Evolutionary conservation across 2,888 invertebrate genomes (phyloP).

Genomic region (Melitaea athalia): DNA sequence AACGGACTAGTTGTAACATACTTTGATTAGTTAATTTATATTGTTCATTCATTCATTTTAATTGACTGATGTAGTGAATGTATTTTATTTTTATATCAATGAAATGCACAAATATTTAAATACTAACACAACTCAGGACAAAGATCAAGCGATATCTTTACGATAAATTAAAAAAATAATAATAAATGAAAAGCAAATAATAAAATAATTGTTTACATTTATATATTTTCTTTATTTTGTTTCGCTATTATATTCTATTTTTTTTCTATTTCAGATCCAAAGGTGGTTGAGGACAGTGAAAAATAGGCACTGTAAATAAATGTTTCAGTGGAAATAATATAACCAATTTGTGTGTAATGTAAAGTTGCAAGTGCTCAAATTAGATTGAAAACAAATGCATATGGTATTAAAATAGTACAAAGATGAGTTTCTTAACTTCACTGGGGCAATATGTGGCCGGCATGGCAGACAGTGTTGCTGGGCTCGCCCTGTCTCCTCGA

Average conservation of each 20-base stretch:
- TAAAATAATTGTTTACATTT: neutral
- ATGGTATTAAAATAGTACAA: slow-evolving; percentile 45
- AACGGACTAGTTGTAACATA: too few species aligned
- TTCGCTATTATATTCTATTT: neutral
- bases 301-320: neutral
- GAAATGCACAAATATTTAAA: too few species aligned
- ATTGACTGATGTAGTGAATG: too few species aligned
- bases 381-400: slow-evolving; percentile 20
- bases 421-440: slow-evolving; percentile 93
- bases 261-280: slow-evolving; percentile 27
- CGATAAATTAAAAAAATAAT: too few species aligned
- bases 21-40: too few species aligned
- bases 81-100: too few species aligned
- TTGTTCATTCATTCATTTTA: too few species aligned
- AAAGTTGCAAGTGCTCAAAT: slow-evolving; percentile 1
- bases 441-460: slow-evolving; percentile 93
- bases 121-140: too few species aligned
- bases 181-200: too few species aligned
- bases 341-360: neutral
- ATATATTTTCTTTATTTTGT: neutral
- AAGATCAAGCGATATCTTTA: too few species aligned
- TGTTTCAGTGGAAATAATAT: neutral
- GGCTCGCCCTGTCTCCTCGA: slow-evolving; percentile 88
- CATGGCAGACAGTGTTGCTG: slow-evolving; percentile 92
- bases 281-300: slow-evolving; percentile 8